A percentile compares a stretch with the other conserved stretches of the same genome.
phyloP scores from a whole-genome alignment of 2,113 vertebrate species.

The Laticauda laticaudata region DNA sequence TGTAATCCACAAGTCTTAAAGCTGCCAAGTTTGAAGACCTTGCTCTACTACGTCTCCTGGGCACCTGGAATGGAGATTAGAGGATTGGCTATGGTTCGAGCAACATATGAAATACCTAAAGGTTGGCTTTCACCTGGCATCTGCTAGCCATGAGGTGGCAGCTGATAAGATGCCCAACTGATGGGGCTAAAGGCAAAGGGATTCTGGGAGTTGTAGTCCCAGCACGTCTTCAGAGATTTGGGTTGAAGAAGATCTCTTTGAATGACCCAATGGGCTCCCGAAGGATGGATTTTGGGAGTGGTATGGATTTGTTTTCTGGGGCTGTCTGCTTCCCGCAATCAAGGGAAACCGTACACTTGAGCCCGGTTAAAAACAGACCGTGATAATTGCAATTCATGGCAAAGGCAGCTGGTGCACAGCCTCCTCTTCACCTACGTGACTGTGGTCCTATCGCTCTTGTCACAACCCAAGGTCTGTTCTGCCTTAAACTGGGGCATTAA shows the following conservation, averaged over 20 bases:
- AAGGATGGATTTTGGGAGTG: not conserved
- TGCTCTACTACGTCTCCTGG: not conserved
- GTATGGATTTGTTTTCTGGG: constrained; percentile 42
- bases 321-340: constrained; percentile 54
- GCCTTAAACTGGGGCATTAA: constrained; percentile 64
- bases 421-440: constrained; percentile 73
- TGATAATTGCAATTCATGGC: constrained; percentile 73
- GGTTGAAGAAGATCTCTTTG: not conserved
- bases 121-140: not conserved
- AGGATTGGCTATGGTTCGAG: not conserved
- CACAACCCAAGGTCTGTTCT: constrained; percentile 31
- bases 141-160: not conserved
- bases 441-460: constrained; percentile 54
- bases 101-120: not conserved
- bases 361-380: constrained; percentile 39
- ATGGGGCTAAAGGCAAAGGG: not conserved
- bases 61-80: not conserved
- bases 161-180: not conserved
- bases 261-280: not conserved
- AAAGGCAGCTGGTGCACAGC: constrained; percentile 59
- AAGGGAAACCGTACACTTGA: constrained; percentile 51
- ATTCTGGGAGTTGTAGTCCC: not conserved
- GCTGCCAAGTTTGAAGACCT: no score
- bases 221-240: not conserved
- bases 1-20: no score